Evolutionary conservation across 2,888 invertebrate genomes (phyloP).

Genomic region (Pachymerium ferrugineum): DNA sequence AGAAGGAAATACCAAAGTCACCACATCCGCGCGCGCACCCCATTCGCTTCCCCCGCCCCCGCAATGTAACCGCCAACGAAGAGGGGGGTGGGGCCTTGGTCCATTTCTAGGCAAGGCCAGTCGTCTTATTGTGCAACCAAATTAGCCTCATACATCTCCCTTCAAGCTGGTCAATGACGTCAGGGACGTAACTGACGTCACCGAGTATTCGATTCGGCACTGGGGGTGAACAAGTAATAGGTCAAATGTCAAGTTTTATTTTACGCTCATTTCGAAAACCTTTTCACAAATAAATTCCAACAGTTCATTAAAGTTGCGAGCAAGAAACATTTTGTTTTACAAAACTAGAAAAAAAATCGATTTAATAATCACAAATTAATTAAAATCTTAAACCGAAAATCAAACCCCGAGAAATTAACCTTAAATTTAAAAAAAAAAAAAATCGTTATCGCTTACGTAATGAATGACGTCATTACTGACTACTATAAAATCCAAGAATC

Average conservation of each 20-base stretch:
- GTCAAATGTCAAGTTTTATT: neutral
- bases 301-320: no score
- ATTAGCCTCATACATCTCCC: constrained; percentile 7
- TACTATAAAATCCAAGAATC: no score
- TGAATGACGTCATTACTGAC: no score
- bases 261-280: neutral
- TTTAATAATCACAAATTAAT: no score
- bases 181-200: neutral
- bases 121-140: constrained; percentile 23
- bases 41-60: constrained; percentile 12
- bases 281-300: no score
- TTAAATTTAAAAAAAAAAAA: no score
- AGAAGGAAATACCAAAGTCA: constrained; percentile 1
- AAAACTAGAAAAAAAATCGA: no score
- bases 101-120: constrained; percentile 23
- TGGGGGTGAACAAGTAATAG: neutral
- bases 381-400: no score
- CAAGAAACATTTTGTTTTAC: no score
- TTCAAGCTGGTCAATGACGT: constrained; percentile 21
- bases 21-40: constrained; percentile 22
- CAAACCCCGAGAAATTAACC: no score
- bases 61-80: neutral
- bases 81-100: constrained; percentile 7
- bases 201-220: neutral
- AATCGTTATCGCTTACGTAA: no score